These are phyloP conservation scores for Choristoneura fumiferana DNA, from an alignment of 1,140 invertebrate genomes.

Conservation along the genomic window DNA sequence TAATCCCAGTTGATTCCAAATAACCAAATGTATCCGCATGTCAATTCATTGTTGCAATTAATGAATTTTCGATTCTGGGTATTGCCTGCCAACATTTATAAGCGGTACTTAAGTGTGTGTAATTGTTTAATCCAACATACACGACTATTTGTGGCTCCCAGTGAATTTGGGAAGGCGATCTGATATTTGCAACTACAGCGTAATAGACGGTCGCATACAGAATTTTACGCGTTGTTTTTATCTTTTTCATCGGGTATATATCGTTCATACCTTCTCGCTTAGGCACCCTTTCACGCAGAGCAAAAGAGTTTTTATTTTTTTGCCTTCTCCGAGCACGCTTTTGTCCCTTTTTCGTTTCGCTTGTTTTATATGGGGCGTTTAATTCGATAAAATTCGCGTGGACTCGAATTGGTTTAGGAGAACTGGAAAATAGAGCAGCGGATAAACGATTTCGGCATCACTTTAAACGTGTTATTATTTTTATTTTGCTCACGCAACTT, in stretches of 20 bases:
- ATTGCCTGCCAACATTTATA: no score
- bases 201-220: not conserved
- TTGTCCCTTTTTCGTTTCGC: conserved; percentile 63
- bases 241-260: conserved; percentile 36
- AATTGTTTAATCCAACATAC: no score
- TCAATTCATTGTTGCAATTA: not conserved
- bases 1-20: conserved; percentile 2
- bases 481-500: not conserved
- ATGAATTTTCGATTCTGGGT: not conserved
- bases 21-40: not conserved
- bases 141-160: no score
- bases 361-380: conserved; percentile 69
- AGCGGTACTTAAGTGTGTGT: no score
- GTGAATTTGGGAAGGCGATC: not conserved
- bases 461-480: conserved; percentile 1
- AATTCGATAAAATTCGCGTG: conserved; percentile 68
- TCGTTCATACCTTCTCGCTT: conserved; percentile 24
- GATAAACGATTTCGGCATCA: conserved; percentile 31
- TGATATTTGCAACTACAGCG: not conserved
- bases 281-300: conserved; percentile 31
- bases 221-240: conserved; percentile 24
- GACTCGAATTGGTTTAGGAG: conserved; percentile 56
- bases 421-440: conserved; percentile 39
- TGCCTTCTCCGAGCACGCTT: conserved; percentile 44
- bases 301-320: conserved; percentile 58